Evolutionary conservation across 2,113 vertebrate species (phyloP), one percentile per base, ranked within the genome.

Genomic region (Esox niger): DNA sequence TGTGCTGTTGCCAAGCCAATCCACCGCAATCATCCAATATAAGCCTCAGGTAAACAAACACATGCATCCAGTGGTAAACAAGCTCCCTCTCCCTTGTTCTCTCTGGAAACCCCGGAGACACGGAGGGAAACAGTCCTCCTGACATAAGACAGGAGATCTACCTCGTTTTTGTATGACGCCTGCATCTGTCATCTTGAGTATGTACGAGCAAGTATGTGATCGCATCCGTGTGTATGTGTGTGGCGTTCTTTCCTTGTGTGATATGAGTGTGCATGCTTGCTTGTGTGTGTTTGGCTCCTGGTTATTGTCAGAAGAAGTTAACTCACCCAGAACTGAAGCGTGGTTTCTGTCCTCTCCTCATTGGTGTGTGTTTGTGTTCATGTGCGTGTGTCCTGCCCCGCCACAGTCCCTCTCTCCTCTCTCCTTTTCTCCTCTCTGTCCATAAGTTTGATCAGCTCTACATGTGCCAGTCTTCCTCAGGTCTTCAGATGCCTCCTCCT

Each of bases 301-400:
- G 52, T n/a, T 2, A 6, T 21, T 1, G n/a, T 1, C 5, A n/a
- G 26, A n/a, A 65, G 15, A 38, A 71, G 63, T 82, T 69, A 67
- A 79, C 90, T 43, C 85, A 91, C 90, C 89, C 85, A 77, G 82
- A 81, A 79, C 87, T 88, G 83, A 80, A 87, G 70, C 56, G 82
- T 64, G 83, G 73, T 80, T 76, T 71, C 76, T 79, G 84, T 66
- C 84, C 79, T 79, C 82, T 82, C 87, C 78, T 87, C 90, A 91
- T 91, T 74, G 82, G 82, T 75, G 55, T 61, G 54, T 73, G 81
- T 74, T n/a, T 77, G 20, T 68, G 79, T 73, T 43, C 71, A 56
- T 10, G n/a, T n/a, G 58, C 56, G 56, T 23, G 62, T 63, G 61
- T 59, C 49, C 54, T 61, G 58, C 33, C 15, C 31, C 33, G 61